Evolutionary conservation across 2,888 invertebrate species (phyloP), one percentile per base, ranked within the genome.

Genomic region (Acanthococcus lagerstroemiae): DNA sequence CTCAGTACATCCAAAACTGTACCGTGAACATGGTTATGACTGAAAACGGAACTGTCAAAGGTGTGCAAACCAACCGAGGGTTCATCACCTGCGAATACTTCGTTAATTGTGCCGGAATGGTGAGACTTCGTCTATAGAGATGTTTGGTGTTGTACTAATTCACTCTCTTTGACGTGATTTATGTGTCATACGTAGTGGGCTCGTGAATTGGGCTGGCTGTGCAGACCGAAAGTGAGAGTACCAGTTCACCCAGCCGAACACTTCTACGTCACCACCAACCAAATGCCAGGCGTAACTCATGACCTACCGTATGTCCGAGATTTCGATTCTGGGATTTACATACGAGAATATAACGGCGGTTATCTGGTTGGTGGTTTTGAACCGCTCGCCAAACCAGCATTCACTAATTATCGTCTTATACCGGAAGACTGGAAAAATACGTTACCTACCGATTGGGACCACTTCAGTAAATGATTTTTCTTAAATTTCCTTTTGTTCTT

Each of bases 241-340:
- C 86, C 87, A 15, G 82, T 84, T 0, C 85, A 85, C 74, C 82
- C 86, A 22, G 85, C 84, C 48, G 83, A 85, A 73, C 85, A 86
- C 75, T 84, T 81, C 73, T 85, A 84, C 74, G 80, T 84, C 3
- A 80, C 82, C 7, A 83, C 84, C 12, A 78, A 79, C 68, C 78
- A 80, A 22, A 70, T 77, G 58, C 72, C 58, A 5, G 70, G 68
- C 17, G 67, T 69, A 25, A 71, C 52, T 68, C 70, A 70, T 74
- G 67, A 76, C 76, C 70, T 81, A 25, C 83, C 83, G 4, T 80
- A 79, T 69, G 77, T 86, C 4, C 75, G 85, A 70, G 86, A 87
- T 76, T 84, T 80, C 73, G 87, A 87, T 75, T 80, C 82, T 3
- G 76, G 80, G 69, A 80, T 81, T 5, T 86, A 84, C 72, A 77